A percentile compares a stretch with the other conserved stretches of the same genome.
These are phyloP conservation scores for Podiceps cristatus DNA, from an alignment of 2,113 vertebrate genomes.

Conservation along the genomic window DNA sequence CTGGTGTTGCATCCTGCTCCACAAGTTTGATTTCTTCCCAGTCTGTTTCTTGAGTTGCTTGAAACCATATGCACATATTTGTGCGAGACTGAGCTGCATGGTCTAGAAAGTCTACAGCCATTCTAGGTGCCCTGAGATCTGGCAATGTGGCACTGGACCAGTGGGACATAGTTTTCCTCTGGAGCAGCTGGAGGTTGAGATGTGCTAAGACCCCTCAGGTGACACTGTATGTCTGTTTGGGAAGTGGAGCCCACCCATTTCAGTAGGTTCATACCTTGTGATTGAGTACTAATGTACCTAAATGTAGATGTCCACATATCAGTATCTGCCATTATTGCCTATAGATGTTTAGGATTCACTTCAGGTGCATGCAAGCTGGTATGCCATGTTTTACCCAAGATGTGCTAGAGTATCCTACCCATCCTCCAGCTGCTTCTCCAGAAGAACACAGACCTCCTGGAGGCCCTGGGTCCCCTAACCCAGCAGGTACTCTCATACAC, in stretches of 20 bases:
- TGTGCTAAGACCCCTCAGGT: background rate
- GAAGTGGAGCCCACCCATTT: background rate
- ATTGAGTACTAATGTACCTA: background rate
- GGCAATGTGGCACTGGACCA: background rate
- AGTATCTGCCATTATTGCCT: background rate
- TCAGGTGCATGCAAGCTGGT: background rate
- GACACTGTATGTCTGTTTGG: background rate
- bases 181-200: rapidly evolving
- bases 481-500: background rate
- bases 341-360: background rate
- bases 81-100: background rate
- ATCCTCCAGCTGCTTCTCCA: background rate
- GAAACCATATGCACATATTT: background rate
- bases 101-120: background rate
- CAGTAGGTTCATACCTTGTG: background rate
- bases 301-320: background rate
- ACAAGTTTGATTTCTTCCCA: background rate
- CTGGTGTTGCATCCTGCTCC: background rate
- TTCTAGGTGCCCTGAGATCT: background rate
- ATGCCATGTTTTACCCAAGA: background rate
- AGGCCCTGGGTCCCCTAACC: background rate
- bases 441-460: background rate
- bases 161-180: background rate
- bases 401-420: background rate
- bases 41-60: background rate